A percentile compares a stretch with the other conserved stretches of the same genome.
Evolutionary conservation across 2,113 vertebrate species (phyloP).

Genomic region (Glaucomys volans): DNA sequence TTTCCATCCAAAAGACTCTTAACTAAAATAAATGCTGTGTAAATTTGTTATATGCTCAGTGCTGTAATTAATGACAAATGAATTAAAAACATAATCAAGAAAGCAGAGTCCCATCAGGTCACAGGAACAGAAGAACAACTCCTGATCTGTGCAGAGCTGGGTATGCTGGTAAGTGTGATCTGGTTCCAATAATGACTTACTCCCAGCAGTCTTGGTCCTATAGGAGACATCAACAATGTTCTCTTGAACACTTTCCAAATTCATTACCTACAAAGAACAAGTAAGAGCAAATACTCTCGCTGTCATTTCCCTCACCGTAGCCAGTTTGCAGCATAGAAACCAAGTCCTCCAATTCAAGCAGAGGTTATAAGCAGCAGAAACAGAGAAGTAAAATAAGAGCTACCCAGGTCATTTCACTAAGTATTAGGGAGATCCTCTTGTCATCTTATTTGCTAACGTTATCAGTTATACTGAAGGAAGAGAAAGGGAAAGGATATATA

Average conservation of each 20-base stretch:
- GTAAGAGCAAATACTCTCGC: neutral
- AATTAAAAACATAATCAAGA: conserved; percentile 36
- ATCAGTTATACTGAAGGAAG: neutral
- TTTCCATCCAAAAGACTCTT: neutral
- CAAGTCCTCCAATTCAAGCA: neutral
- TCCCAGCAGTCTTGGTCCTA: neutral
- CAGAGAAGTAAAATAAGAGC: neutral
- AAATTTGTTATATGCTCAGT: neutral
- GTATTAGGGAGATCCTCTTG: neutral
- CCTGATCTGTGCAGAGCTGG: neutral
- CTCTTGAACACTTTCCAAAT: neutral
- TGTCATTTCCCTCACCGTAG: neutral
- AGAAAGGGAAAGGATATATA: neutral
- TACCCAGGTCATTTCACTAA: neutral
- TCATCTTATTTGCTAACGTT: neutral
- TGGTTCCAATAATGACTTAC: neutral
- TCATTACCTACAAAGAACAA: neutral
- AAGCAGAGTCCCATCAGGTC: neutral
- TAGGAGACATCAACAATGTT: neutral
- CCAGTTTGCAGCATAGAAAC: conserved; percentile 4
- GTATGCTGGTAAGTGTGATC: neutral
- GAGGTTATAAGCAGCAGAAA: neutral
- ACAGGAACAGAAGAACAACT: neutral
- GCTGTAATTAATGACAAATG: conserved; percentile 34
- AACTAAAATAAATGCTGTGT: conserved; percentile 5